Evolutionary conservation across 2,797 vertebrate species (phyloP).

Genomic region (Leptoclinus maculatus): DNA sequence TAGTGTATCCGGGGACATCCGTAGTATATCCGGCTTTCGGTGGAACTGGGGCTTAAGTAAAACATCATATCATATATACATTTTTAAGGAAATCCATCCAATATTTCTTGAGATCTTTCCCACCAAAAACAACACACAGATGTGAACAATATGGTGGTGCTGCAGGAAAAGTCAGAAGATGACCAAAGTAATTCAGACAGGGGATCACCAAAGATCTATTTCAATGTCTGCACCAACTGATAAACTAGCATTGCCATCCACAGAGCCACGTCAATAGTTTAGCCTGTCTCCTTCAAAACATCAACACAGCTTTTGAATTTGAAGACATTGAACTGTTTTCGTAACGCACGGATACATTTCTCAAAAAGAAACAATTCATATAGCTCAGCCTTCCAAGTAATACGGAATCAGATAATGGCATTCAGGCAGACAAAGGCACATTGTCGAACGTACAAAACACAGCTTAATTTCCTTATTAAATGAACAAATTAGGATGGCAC

Average conservation of each 20-base stretch:
- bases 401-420: conserved; percentile 41
- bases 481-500: conserved; percentile 56
- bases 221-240: neutral
- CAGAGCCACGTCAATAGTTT: neutral
- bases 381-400: conserved; percentile 19
- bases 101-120: neutral
- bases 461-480: conserved; percentile 59
- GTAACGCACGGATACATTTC: neutral
- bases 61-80: neutral
- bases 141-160: neutral
- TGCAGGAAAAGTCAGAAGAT: neutral
- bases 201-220: neutral
- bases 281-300: neutral
- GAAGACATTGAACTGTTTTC: neutral
- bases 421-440: conserved; percentile 42
- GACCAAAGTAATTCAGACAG: neutral
- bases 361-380: neutral
- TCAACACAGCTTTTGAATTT: neutral
- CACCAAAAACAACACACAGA: neutral
- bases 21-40: too few relatives aligned
- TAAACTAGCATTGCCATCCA: neutral
- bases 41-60: too few relatives aligned
- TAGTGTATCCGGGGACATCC: too few relatives aligned
- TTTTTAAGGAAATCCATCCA: neutral
- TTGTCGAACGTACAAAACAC: conserved; percentile 50